Conservation (phyloP, 2,797 vertebrate genomes). For the Melanotaenia trifasciata region DNA sequence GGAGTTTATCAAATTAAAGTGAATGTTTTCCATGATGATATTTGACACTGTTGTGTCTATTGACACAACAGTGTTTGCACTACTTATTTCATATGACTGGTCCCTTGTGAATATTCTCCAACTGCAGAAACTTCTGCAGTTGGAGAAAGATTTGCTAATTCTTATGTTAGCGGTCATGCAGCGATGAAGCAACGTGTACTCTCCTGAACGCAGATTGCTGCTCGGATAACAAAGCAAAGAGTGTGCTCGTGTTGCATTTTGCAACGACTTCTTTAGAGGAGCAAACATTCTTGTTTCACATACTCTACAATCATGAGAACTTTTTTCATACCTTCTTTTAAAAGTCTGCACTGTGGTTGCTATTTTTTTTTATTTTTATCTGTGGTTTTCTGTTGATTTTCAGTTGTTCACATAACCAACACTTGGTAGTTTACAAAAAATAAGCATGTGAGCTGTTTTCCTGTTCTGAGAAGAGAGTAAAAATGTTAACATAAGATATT, state of each 20-base stretch:
- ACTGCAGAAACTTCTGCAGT: not conserved
- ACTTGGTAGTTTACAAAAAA: not conserved
- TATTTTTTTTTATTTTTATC: not conserved
- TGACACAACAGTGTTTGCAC: not conserved
- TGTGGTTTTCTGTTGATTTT: not conserved
- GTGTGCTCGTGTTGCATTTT: not conserved
- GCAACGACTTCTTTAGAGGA: not conserved
- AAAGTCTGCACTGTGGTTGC: not conserved
- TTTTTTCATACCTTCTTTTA: not conserved
- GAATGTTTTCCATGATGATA: not conserved
- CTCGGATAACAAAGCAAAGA: not conserved
- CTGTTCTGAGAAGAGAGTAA: not conserved
- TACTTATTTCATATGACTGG: not conserved
- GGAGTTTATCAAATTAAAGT: not conserved
- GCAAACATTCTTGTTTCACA: not conserved
- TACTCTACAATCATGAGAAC: not conserved
- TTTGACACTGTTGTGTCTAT: not conserved
- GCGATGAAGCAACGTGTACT: not conserved
- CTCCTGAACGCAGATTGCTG: not conserved
- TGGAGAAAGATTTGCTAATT: not conserved
- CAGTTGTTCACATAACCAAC: not conserved
- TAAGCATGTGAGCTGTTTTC: not conserved
- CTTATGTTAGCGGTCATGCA: not conserved
- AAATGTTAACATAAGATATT: not conserved
- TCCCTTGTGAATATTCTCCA: not conserved